Evolutionary conservation across 1,140 invertebrate genomes (phyloP), one percentile per base, ranked within the genome.

Genomic region (Ceratoteleas bidentatus): DNA sequence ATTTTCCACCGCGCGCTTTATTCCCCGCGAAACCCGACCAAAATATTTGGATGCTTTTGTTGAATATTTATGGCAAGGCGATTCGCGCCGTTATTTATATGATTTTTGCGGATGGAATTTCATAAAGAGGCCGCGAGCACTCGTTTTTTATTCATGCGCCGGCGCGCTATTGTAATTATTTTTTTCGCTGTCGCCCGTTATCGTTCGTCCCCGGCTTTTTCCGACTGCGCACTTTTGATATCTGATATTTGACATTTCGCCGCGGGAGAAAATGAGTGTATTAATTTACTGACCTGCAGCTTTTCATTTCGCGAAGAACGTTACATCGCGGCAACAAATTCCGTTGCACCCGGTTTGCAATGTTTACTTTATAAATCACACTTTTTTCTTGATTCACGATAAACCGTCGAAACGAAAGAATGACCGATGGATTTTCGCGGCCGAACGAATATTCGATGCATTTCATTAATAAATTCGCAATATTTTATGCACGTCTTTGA

Each of bases 11-110:
- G 11, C 47, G 70, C 70, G 74, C 75, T 81, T 74, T 81, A 70
- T 80, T 70, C 43, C 65, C 16, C 15, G 36, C 50, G 16, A n/a
- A 66, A 65, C 40, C 61, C 62, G 49, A 69, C 64, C 69, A 64
- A 81, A 81, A 69, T 80, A 38, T 81, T 74, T 58, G 57, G 70
- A 65, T 70, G 77, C 57, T 81, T 81, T 74, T 64, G 65, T 74
- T 80, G 69, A 80, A 73, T 73, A 80, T 80, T 73, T 80, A 80
- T 80, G 62, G 62, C 76, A 68, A 72, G 61, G 61, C 76, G 56
- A 72, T 79, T 79, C 68, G 47, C 66, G 45, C 61, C 61, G 61
- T 79, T 79, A 79, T 78, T 78, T 78, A 72, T 72, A 78, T 78
- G 60, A 66, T 78, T 72, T 78, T 70, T 72, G 66, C 75, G 75